Conservation (phyloP, 92 coral and sea anemone genomes). For the Paramuricea clavata region DNA sequence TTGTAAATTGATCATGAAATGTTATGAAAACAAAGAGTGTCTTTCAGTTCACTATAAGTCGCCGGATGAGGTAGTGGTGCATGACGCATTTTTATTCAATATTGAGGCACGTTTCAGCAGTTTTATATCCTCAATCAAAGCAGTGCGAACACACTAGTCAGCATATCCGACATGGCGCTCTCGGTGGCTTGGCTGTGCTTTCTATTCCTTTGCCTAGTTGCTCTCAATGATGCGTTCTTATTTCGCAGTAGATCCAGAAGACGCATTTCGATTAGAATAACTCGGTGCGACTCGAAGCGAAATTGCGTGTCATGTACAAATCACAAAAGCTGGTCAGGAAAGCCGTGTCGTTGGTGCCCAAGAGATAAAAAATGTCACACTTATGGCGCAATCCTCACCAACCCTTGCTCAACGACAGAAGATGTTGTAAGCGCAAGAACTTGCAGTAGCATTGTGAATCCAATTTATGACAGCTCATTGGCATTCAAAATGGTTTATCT, state of each 20-base stretch:
- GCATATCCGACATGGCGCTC: not conserved
- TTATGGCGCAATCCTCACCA: conserved; percentile 42
- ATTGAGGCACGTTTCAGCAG: not conserved
- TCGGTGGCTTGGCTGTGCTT: not conserved
- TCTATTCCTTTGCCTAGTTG: not conserved
- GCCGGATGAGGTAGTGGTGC: no score
- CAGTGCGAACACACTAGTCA: no score
- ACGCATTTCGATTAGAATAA: not conserved
- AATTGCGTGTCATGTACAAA: conserved; percentile 41
- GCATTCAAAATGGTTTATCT: conserved; percentile 55
- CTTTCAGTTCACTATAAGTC: no score
- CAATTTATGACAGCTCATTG: not conserved
- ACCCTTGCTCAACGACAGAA: conserved; percentile 65
- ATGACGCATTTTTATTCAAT: no score
- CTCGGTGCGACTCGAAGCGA: not conserved
- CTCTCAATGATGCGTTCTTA: not conserved
- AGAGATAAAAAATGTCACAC: conserved; percentile 65
- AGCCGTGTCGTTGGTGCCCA: conserved; percentile 72
- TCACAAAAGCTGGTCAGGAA: conserved; percentile 39
- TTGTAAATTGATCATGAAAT: no score
- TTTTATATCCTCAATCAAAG: no score
- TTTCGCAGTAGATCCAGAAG: no score
- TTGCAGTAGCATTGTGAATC: conserved; percentile 18
- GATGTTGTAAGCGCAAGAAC: conserved; percentile 37
- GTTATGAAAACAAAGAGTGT: no score